phyloP scores from a whole-genome alignment of 2,888 invertebrate genomes.

The Crocallis elinguaria region DNA sequence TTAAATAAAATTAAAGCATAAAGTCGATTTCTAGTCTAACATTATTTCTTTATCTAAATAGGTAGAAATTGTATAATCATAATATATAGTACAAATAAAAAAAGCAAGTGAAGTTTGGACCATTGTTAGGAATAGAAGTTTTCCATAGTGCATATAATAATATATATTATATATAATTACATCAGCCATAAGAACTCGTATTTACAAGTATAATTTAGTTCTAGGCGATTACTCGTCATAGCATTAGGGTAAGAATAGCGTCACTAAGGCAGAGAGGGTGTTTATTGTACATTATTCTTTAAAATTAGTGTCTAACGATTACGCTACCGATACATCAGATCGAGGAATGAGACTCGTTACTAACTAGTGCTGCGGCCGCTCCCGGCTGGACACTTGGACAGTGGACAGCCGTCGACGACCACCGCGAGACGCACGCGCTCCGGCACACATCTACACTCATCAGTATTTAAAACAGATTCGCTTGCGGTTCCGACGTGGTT shows the following conservation, averaged over 20 bases:
- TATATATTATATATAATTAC: too few species aligned
- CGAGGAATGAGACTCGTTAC: slow-evolving; percentile 50
- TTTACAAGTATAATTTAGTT: slow-evolving; percentile 76
- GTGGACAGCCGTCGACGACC: too few species aligned
- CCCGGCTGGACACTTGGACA: slow-evolving; percentile 18
- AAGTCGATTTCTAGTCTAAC: slow-evolving; percentile 72
- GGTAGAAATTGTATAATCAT: slow-evolving; percentile 79
- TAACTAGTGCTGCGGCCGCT: slow-evolving; percentile 47
- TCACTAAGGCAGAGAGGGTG: slow-evolving; percentile 83
- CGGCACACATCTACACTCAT: too few species aligned
- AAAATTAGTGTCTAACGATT: slow-evolving; percentile 70
- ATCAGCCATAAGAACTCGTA: slow-evolving; percentile 75
- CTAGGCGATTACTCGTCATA: slow-evolving; percentile 62
- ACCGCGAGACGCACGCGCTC: too few species aligned
- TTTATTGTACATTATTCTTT: slow-evolving; percentile 78
- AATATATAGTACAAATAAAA: slow-evolving; percentile 83
- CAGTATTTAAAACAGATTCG: too few species aligned
- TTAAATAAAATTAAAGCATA: slow-evolving; percentile 81
- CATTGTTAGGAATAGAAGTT: slow-evolving; percentile 83
- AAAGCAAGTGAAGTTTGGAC: slow-evolving; percentile 84
- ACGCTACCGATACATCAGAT: slow-evolving; percentile 57
- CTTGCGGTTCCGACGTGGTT: too few species aligned
- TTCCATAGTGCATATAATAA: slow-evolving; percentile 78
- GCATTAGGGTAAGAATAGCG: slow-evolving; percentile 71
- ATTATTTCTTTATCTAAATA: slow-evolving; percentile 77